Base-by-base conservation (phyloP, 2,797 vertebrate species). In the Pagetopsis macropterus region DNA sequence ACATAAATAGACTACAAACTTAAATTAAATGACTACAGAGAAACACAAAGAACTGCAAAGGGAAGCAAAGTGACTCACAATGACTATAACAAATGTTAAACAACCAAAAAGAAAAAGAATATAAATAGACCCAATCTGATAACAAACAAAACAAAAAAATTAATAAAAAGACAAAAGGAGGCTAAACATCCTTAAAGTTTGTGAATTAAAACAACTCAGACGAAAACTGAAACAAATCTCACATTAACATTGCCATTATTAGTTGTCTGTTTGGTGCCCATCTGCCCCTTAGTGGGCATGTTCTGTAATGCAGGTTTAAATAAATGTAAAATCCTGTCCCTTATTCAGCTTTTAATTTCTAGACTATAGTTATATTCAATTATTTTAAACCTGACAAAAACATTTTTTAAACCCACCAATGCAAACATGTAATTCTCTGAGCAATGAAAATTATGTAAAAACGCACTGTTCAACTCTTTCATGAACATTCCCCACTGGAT, bases 221-320 rank as follows among this genome's bases (percentile, higher is more conserved):
- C 33, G 19, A 27, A 12, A 6, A 71, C 27, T 17, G 33, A 17
- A 37, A 40, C 11, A 55, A 4, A 48, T 17, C 31, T 40, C 61
- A 0, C 2, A 40, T 51, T 40, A 0, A 10, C 64, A 55, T 54
- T 19, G 5, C 33, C 43, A 1, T 14, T 58, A 40, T 15, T 31
- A 33, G 31, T 5, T 21, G 15, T 41, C 31, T 45, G 5, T 52
- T 21, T 76, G 31, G 55, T 63, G 23, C 41, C 58, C 17, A 27
- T 37, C 69, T 82, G 81, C 73, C 58, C 45, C 65, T 31, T 27
- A 55, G 58, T 89, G 82, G 68, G 11, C 2, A 13, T 23, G n/a
- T 15, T 66, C 65, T 15, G 43, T 49, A 78, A 27, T 70, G 27
- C 55, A 75, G 21, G 7, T 74, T 57, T 51, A 44, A 33, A 56